A percentile compares a stretch with the other conserved stretches of the same genome.
These are phyloP conservation scores for Heliconius hermathena DNA, from an alignment of 1,140 invertebrate genomes.

Conservation along the genomic window DNA sequence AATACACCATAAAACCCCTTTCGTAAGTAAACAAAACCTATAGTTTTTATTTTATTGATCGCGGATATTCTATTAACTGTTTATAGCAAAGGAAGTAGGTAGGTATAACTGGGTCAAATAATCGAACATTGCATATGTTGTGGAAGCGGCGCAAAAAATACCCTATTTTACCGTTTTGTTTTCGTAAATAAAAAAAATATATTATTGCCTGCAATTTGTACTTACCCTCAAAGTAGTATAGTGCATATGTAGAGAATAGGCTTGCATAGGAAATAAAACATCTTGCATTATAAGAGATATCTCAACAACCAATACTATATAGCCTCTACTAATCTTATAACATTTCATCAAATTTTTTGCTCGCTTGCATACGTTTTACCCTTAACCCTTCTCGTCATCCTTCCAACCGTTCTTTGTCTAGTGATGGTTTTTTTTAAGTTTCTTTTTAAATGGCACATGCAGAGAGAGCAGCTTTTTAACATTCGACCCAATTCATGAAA, in stretches of 20 bases:
- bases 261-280: neutral
- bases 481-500: constrained; percentile 69
- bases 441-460: constrained; percentile 80
- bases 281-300: constrained; percentile 1
- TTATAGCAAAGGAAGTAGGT: constrained; percentile 74
- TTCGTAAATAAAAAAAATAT: constrained; percentile 65
- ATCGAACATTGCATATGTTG: constrained; percentile 79
- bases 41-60: constrained; percentile 52
- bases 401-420: constrained; percentile 73
- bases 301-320: constrained; percentile 46
- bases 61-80: constrained; percentile 75
- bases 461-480: constrained; percentile 71
- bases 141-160: constrained; percentile 76
- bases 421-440: constrained; percentile 70
- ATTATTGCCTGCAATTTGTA: constrained; percentile 80
- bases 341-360: constrained; percentile 74
- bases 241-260: constrained; percentile 48
- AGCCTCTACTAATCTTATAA: constrained; percentile 48
- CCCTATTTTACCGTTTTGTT: constrained; percentile 71
- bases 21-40: constrained; percentile 43
- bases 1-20: constrained; percentile 5
- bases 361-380: constrained; percentile 64
- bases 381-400: constrained; percentile 74
- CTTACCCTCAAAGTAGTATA: constrained; percentile 52
- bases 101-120: constrained; percentile 78